Base-by-base conservation (phyloP, 2,113 vertebrate genomes). In the Haemorhous mexicanus region DNA sequence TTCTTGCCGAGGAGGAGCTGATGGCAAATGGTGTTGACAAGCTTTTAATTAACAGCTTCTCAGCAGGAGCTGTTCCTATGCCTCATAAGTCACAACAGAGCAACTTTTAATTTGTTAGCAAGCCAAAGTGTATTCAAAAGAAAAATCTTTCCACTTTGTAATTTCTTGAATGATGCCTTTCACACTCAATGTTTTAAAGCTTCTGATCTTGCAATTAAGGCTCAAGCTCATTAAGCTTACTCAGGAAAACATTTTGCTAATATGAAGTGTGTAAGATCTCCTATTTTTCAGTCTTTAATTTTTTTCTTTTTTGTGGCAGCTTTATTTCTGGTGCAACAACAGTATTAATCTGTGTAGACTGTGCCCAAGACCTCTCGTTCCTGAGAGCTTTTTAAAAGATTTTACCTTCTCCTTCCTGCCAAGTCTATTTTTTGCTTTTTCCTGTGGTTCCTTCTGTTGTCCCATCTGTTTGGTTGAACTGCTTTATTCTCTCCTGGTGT, bases 371-470 rank as follows among this genome's bases (percentile, higher is more conserved):
- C 82, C 67, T 81, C 72, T 94, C 84, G 55, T 86, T 95, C 87
- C 33, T 66, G 59, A 85, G 82, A 89, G 67, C 17, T 92, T 93
- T 90, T 89, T 50, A 89, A 87, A 68, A 86, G 74, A 89, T 87
- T 96, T 96, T 95, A 92, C 84, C 84, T 88, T 87, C 67, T 95
- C 7, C 32, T 94, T n/a, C 52, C 49, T 70, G 44, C 50, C 52
- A 75, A 78, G 41, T 86, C 88, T 96, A 70, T 91, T 88, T 93
- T 88, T 93, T 87, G 53, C 37, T 44, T 95, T 94, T 96, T 96
- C 93, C 63, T 83, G 70, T 80, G 85, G 67, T 85, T 96, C 62
- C 87, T 95, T 97, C 95, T 96, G 91, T 87, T 84, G 84, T 86
- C 67, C 93, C 96, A 95, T 95, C 95, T 96, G 94, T 83, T 92